Evolutionary conservation across 1,140 invertebrate species (phyloP).

Genomic region (Ceratina australensis): DNA sequence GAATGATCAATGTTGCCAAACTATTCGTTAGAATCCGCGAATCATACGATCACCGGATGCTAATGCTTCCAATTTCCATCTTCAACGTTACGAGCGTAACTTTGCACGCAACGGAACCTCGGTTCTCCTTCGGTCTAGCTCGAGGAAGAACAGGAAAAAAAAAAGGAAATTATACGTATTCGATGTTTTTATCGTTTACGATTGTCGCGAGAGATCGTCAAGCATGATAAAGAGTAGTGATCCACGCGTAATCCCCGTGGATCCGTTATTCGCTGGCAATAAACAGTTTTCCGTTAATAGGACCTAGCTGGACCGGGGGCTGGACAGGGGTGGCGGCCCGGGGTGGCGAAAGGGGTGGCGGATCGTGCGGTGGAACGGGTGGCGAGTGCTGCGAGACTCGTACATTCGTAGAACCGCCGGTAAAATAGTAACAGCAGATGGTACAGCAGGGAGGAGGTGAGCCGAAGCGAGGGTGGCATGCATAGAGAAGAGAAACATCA

Average conservation of each 20-base stretch:
- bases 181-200: not conserved
- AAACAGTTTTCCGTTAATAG: slow-evolving; percentile 78
- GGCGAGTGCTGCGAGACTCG: slow-evolving; percentile 64
- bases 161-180: not conserved
- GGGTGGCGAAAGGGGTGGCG: slow-evolving; percentile 19
- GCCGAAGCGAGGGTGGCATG: slow-evolving; percentile 47
- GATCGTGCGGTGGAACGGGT: slow-evolving; percentile 44
- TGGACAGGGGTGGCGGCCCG: slow-evolving; percentile 18
- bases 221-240: slow-evolving; percentile 21
- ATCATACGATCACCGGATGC: slow-evolving; percentile 42
- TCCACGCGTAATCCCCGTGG: slow-evolving; percentile 65
- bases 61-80: slow-evolving; percentile 33
- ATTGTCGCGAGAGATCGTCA: not conserved
- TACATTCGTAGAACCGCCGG: slow-evolving; percentile 74
- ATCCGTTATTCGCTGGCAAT: slow-evolving; percentile 73
- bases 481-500: slow-evolving; percentile 41
- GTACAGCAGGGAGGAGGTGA: slow-evolving; percentile 67
- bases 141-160: not conserved
- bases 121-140: no score
- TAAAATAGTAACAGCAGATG: slow-evolving; percentile 80
- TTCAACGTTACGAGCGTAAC: not conserved
- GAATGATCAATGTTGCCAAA: slow-evolving; percentile 67
- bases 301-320: slow-evolving; percentile 61
- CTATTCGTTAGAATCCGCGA: slow-evolving; percentile 57
- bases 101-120: no score